Evolutionary conservation across 2,113 vertebrate genomes (phyloP), one percentile per base, ranked within the genome.

Genomic region (Procavia capensis): DNA sequence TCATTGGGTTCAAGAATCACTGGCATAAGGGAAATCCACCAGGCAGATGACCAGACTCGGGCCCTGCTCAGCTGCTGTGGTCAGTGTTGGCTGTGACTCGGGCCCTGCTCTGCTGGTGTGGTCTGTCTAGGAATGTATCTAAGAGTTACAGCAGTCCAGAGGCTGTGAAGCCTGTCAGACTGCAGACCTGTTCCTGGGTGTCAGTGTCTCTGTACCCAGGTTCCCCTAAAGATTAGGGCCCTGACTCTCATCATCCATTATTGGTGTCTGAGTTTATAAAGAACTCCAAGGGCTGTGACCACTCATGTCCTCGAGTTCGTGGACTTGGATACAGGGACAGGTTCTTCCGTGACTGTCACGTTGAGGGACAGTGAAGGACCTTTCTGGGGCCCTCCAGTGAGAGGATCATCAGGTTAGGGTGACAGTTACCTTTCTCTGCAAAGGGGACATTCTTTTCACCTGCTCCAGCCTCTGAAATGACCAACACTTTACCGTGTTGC

Each of bases 191-290:
- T 84, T 86, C 36, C 70, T 47, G 85, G 43, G 31, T 78, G 27
- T 83, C 59, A 72, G 14, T 66, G 87, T 75, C 90, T 70, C 31
- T 72, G 14, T 57, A 31, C 68, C 45, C 25, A 47, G 1, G 36
- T 75, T 79, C 22, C 41, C 47, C 11, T 41, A 6, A 82, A 4
- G 83, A 70, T 61, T 78, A 27, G 3, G 3, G 74, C 41, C 57
- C 27, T 75, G 45, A 2, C 50, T 93, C 24, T 86, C n/a, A 54
- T 83, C 93, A 9, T 81, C 94, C 41, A 45, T 59, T 92, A 31
- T 10, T 85, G 4, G 24, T 86, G 24, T 86, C 68, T 54, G 54
- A 85, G 59, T 61, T 91, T 36, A 43, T 78, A 22, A 85, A 43
- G 85, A 41, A 90, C 66, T 83, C 25, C 31, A 75, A 29, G n/a